phyloP scores from a whole-genome alignment of 1,140 invertebrate species.

The Condylostylus longicornis region DNA sequence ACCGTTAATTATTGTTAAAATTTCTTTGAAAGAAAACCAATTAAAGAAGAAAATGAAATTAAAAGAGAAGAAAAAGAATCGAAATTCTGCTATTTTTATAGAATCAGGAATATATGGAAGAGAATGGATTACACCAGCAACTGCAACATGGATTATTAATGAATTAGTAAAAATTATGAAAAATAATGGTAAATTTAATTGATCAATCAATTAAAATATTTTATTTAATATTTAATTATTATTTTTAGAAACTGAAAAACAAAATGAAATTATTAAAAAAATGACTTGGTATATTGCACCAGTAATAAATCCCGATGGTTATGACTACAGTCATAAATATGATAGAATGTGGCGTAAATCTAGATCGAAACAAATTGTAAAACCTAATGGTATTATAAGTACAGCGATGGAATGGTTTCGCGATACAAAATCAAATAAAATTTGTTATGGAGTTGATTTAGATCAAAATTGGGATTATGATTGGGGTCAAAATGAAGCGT shows the following conservation, averaged over 20 bases:
- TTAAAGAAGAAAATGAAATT: slow-evolving; percentile 32
- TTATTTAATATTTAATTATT: background rate
- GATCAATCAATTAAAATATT: background rate
- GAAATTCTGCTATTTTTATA: slow-evolving; percentile 38
- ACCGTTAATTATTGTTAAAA: slow-evolving; percentile 39
- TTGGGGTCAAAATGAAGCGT: slow-evolving; percentile 58
- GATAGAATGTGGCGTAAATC: slow-evolving; percentile 70
- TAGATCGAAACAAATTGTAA: slow-evolving; percentile 36
- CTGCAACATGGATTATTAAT: slow-evolving; percentile 60
- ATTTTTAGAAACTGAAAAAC: slow-evolving; percentile 6
- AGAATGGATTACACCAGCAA: slow-evolving; percentile 74
- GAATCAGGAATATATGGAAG: slow-evolving; percentile 61
- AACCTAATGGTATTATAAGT: slow-evolving; percentile 17
- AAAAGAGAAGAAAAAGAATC: slow-evolving; percentile 28
- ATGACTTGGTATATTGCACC: slow-evolving; percentile 57
- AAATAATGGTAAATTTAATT: slow-evolving; percentile 31
- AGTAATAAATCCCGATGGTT: slow-evolving; percentile 66
- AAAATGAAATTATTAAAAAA: slow-evolving; percentile 21
- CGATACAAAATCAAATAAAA: slow-evolving; percentile 15
- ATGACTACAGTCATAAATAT: slow-evolving; percentile 56
- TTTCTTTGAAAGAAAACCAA: slow-evolving; percentile 19
- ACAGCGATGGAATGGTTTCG: slow-evolving; percentile 30
- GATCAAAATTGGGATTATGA: slow-evolving; percentile 56
- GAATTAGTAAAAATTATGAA: slow-evolving; percentile 52
- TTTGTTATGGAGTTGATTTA: slow-evolving; percentile 43